Evolutionary conservation across 2,888 invertebrate species (phyloP), one percentile per base, ranked within the genome.

Genomic region (Piscicola geometra): DNA sequence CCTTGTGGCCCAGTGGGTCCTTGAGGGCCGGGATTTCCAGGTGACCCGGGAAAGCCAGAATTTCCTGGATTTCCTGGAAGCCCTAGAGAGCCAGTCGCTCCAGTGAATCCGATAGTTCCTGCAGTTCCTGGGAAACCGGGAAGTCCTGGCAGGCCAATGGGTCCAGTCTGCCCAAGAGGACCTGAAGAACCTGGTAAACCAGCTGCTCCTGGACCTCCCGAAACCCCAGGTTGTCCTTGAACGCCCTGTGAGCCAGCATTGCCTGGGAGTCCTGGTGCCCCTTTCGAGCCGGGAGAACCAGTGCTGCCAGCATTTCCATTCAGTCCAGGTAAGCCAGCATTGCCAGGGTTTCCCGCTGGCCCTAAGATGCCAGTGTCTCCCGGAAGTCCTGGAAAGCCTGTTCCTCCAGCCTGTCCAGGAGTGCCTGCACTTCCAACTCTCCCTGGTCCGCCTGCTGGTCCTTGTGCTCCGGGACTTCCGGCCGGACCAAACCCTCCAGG

Each of bases 371-470:
- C 71, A 36, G 18, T 67, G 12, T 30, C 28, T 36, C 18, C 28
- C 69, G 32, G 47, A n/a, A 25, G 35, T 28, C 77, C 77, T 12
- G 47, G 56, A 21, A 66, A 30, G 33, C 78, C 78, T 9, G 76
- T 0, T 50, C 21, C 33, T 70, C 73, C 73, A 75, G 50, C 21
- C 21, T n/a, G 2, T 60, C 76, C 76, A 41, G 18, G 35, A 12
- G 33, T 25, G 12, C 76, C 76, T 30, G 36, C 67, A 2, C 35
- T 68, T 25, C 78, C 78, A 56, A 52, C 2, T 18, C 32, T 32
- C 5, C 79, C 79, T 21, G 64, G 2, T 21, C 67, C 47, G 68
- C 79, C 79, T 52, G 21, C 36, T 28, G 41, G 12, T 36, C 75
- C 60, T 21, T 56, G 9, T 5, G 21, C 60, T 25, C 60, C 60